Evolutionary conservation across 1,140 invertebrate species (phyloP).

Genomic region (Cydia strobilella): DNA sequence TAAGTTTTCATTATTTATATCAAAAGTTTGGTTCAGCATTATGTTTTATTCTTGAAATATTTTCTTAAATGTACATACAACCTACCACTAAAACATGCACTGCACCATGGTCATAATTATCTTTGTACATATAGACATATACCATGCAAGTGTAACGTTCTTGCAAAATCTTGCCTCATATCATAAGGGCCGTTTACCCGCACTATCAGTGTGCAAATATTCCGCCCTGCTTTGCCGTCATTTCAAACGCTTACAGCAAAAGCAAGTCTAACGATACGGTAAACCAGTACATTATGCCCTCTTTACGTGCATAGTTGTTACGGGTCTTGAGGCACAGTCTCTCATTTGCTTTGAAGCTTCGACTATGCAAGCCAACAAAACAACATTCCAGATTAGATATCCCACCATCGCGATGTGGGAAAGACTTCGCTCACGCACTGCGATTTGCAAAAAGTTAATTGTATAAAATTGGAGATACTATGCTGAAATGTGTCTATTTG

Average conservation of each 20-base stretch:
- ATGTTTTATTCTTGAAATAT: no score
- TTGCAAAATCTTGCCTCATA: slow-evolving; percentile 50
- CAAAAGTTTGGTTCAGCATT: neutral
- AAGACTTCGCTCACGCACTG: slow-evolving; percentile 6
- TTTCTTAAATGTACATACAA: neutral
- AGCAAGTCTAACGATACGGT: neutral
- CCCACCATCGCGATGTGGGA: slow-evolving; percentile 25
- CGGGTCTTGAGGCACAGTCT: neutral
- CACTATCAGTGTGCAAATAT: slow-evolving; percentile 77
- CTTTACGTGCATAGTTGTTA: neutral
- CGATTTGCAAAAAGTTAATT: slow-evolving; percentile 31
- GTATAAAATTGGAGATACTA: slow-evolving; percentile 20
- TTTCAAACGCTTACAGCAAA: neutral
- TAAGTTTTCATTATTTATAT: neutral
- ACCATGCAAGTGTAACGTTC: slow-evolving; percentile 14
- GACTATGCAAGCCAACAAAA: neutral
- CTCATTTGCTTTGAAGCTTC: neutral
- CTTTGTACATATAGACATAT: neutral
- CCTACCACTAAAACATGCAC: neutral
- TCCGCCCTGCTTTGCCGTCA: slow-evolving; percentile 51
- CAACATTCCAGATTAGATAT: slow-evolving; percentile 12
- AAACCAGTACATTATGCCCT: neutral
- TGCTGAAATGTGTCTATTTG: slow-evolving; percentile 26
- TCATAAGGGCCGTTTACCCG: slow-evolving; percentile 56
- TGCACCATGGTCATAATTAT: neutral